Percentiles rank a stretch among this genome's conserved stretches.
Evolutionary conservation across 2,113 vertebrate genomes (phyloP).

Genomic region (Peromyscus californicus): DNA sequence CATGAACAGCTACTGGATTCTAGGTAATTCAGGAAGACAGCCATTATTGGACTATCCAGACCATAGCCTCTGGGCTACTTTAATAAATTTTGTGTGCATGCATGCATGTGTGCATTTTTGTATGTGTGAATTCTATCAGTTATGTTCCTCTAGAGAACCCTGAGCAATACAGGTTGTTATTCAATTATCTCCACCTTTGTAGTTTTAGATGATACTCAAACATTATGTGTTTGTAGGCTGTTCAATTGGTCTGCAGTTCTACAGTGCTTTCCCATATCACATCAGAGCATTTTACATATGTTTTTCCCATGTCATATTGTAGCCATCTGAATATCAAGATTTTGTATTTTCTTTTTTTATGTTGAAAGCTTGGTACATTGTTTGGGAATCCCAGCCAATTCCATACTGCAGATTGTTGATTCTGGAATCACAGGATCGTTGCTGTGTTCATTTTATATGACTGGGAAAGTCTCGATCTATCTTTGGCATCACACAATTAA

Average conservation of each 20-base stretch:
- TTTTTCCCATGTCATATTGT: not conserved
- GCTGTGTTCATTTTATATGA: not conserved
- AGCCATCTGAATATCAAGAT: not conserved
- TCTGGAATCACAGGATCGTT: not conserved
- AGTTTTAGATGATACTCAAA: not conserved
- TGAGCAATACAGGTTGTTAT: not conserved
- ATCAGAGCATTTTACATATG: not conserved
- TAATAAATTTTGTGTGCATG: not conserved
- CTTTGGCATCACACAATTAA: not conserved
- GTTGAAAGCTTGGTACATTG: not conserved
- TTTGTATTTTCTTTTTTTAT: slow-evolving; percentile 22
- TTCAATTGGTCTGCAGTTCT: not conserved
- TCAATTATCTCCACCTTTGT: not conserved
- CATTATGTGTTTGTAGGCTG: not conserved
- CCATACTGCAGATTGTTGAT: not conserved
- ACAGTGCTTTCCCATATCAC: not conserved
- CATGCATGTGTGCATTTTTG: not conserved
- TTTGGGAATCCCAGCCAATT: slow-evolving; percentile 1
- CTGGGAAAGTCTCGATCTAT: not conserved
- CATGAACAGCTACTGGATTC: not conserved
- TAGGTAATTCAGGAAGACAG: not conserved
- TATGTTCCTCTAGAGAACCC: not conserved
- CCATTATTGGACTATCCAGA: not conserved
- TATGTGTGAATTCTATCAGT: not conserved
- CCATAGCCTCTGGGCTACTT: not conserved